phyloP scores from a whole-genome alignment of 1,140 invertebrate genomes.

The Drosophila novamexicana region DNA sequence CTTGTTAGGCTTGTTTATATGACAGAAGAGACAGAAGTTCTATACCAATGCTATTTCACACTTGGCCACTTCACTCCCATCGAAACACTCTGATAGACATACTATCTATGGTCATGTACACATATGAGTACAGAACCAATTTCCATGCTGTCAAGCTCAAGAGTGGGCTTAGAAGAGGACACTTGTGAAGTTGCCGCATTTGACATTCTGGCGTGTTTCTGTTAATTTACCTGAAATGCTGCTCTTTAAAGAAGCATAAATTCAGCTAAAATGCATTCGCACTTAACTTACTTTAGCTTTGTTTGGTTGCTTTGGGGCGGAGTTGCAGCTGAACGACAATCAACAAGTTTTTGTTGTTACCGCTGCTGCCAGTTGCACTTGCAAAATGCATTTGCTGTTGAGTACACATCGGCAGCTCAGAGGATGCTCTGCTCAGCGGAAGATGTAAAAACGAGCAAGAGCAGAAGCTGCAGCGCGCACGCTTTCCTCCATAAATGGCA shows the following conservation, averaged over 20 bases:
- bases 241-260: conserved; percentile 35
- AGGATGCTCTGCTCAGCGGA: conserved; percentile 41
- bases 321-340: conserved; percentile 55
- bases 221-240: conserved; percentile 32
- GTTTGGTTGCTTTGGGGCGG: conserved; percentile 8
- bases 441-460: conserved; percentile 38
- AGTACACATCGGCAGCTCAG: conserved; percentile 36
- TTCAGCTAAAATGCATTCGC: conserved; percentile 43
- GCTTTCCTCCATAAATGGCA: conserved; percentile 43
- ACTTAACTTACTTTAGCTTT: conserved; percentile 54
- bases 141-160: conserved; percentile 38
- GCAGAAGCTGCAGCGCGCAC: conserved; percentile 17
- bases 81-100: background rate
- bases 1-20: conserved; percentile 22
- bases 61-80: conserved; percentile 20
- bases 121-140: conserved; percentile 22
- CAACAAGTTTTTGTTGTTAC: conserved; percentile 63
- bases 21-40: conserved; percentile 5
- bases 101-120: background rate
- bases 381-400: conserved; percentile 58
- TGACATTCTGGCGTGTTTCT: conserved; percentile 17
- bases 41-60: conserved; percentile 29
- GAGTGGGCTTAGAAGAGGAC: conserved; percentile 9
- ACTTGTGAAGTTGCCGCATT: conserved; percentile 11
- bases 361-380: conserved; percentile 30